These are phyloP conservation scores for Camponotus floridanus DNA, from an alignment of 1,140 invertebrate species.

Conservation along the genomic window DNA sequence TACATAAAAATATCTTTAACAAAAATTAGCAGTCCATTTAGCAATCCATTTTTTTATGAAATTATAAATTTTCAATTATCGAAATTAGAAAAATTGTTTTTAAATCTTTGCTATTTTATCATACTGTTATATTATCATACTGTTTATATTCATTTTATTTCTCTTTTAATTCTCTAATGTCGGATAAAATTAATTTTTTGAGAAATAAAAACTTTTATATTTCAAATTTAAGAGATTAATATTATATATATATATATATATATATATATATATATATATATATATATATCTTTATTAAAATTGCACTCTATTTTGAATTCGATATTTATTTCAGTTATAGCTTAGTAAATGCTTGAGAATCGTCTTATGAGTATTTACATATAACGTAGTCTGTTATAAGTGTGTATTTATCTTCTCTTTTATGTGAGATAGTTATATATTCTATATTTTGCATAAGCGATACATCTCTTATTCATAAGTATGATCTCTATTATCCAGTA, in stretches of 20 bases:
- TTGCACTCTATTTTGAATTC: not conserved
- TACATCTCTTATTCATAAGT: conserved; percentile 69
- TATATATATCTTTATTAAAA: not conserved
- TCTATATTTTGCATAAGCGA: conserved; percentile 36
- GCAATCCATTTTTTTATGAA: not conserved
- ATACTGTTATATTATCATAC: not conserved
- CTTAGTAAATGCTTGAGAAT: not conserved
- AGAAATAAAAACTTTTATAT: not conserved
- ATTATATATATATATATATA: not conserved
- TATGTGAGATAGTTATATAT: conserved; percentile 38
- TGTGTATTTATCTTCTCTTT: conserved; percentile 18
- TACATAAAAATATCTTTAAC: not conserved
- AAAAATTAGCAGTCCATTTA: not conserved
- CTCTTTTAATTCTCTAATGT: not conserved
- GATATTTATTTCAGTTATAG: not conserved
- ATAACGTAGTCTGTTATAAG: not conserved
- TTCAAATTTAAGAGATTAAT: not conserved
- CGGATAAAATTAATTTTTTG: not conserved
- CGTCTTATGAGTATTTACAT: not conserved
- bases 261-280: no score
- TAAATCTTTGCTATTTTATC: not conserved
- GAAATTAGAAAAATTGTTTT: not conserved
- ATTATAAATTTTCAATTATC: conserved; percentile 5
- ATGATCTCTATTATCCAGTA: conserved; percentile 30
- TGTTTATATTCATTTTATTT: not conserved